Evolutionary conservation across 2,113 vertebrate genomes (phyloP).

Genomic region (Falcunculus frontatus): DNA sequence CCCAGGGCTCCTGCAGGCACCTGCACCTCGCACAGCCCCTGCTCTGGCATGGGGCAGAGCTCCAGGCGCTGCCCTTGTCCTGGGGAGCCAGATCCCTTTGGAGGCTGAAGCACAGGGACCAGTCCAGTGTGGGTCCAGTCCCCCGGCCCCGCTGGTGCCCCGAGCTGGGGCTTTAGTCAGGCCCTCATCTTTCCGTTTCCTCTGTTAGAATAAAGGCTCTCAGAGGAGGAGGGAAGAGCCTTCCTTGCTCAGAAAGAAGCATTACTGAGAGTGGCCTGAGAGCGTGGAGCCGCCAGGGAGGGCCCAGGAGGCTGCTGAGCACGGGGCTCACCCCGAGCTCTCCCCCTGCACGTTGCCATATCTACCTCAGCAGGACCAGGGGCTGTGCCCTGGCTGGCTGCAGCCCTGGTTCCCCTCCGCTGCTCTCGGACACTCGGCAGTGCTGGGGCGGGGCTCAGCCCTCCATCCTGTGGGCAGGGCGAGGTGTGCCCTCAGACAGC

Average conservation of each 20-base stretch:
- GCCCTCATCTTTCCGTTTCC: not conserved
- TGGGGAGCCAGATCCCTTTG: rapidly evolving
- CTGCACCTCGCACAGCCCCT: not conserved
- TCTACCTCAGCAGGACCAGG: not conserved
- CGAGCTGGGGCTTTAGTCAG: not conserved
- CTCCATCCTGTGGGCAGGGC: rapidly evolving
- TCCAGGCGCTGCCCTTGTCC: not conserved
- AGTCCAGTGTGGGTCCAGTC: too few species aligned
- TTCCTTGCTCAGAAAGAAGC: not conserved
- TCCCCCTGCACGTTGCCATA: not conserved
- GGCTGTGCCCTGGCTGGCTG: not conserved
- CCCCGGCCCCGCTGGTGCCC: not conserved
- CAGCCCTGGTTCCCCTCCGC: not conserved
- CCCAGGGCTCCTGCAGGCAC: not conserved
- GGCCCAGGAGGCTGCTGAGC: not conserved
- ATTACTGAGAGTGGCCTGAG: not conserved
- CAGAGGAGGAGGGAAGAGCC: not conserved
- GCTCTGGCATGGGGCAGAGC: not conserved
- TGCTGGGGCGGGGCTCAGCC: not conserved
- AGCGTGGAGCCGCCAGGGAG: rapidly evolving
- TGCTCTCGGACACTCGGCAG: not conserved
- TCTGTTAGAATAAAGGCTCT: not conserved
- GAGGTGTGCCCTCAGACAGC: not conserved
- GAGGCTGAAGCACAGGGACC: not conserved
- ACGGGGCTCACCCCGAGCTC: rapidly evolving